Evolutionary conservation across 1,140 invertebrate genomes (phyloP).

Genomic region (Phenacoccus solenopsis): DNA sequence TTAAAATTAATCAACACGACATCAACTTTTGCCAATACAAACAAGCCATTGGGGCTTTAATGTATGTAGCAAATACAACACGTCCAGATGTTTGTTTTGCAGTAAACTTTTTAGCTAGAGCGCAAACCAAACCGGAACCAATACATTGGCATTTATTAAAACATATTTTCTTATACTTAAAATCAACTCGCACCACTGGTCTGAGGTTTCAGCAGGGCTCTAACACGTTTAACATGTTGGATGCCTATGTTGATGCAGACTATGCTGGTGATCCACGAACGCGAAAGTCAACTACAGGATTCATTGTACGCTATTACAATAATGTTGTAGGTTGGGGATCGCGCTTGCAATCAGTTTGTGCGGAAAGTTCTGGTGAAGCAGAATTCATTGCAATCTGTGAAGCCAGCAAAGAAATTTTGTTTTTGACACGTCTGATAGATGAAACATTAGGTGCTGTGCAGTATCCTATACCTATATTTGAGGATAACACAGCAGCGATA

Average conservation of each 20-base stretch:
- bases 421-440: no score
- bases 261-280: slow-evolving; percentile 27
- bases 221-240: neutral
- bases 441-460: no score
- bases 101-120: slow-evolving; percentile 26
- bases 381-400: no score
- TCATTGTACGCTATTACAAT: slow-evolving; percentile 28
- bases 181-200: slow-evolving; percentile 28
- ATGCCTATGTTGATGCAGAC: slow-evolving; percentile 30
- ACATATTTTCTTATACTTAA: slow-evolving; percentile 30
- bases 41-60: slow-evolving; percentile 28
- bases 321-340: no score
- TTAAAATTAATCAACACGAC: slow-evolving; percentile 16
- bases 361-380: no score
- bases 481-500: no score
- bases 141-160: slow-evolving; percentile 23
- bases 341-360: no score
- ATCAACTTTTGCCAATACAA: slow-evolving; percentile 24
- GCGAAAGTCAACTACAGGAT: slow-evolving; percentile 30
- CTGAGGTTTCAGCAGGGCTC: slow-evolving; percentile 11
- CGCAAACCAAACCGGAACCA: slow-evolving; percentile 7
- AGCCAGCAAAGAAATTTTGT: no score
- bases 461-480: no score
- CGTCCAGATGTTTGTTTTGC: slow-evolving; percentile 33
- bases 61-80: slow-evolving; percentile 30